Evolutionary conservation across 1,140 invertebrate species (phyloP).

Genomic region (Chionoecetes opilio): DNA sequence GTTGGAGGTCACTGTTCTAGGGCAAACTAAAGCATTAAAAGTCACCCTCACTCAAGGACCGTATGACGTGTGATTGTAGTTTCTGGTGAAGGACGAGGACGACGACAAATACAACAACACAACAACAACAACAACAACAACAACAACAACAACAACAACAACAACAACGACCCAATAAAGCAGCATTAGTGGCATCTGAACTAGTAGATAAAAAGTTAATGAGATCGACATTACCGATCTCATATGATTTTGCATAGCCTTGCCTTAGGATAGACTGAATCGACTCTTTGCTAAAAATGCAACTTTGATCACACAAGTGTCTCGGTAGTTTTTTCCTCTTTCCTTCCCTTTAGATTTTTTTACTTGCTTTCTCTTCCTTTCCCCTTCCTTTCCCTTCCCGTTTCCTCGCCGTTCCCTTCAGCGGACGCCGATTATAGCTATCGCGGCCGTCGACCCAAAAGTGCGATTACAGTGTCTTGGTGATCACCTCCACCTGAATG

Average conservation of each 20-base stretch:
- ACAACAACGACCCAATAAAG: not conserved
- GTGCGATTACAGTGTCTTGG: constrained; percentile 53
- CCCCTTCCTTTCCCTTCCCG: not conserved
- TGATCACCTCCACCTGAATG: constrained; percentile 69
- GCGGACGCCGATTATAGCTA: constrained; percentile 51
- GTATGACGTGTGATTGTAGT: not conserved
- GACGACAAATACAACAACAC: no score
- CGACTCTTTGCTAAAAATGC: not conserved
- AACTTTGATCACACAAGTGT: not conserved
- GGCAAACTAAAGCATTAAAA: not conserved
- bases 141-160: no score
- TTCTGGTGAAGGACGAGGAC: not conserved
- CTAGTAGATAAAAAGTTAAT: not conserved
- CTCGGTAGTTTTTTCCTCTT: not conserved
- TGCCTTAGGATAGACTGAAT: not conserved
- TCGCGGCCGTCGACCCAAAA: constrained; percentile 53
- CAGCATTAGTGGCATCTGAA: not conserved
- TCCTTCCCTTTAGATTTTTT: not conserved
- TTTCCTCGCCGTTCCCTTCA: not conserved
- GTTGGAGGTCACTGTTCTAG: not conserved
- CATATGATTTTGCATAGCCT: not conserved
- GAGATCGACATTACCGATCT: not conserved
- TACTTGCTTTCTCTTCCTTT: not conserved
- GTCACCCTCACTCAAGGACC: not conserved
- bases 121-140: no score